Base-by-base conservation (phyloP, 2,797 vertebrate species). In the Acrossocheilus fasciatus region DNA sequence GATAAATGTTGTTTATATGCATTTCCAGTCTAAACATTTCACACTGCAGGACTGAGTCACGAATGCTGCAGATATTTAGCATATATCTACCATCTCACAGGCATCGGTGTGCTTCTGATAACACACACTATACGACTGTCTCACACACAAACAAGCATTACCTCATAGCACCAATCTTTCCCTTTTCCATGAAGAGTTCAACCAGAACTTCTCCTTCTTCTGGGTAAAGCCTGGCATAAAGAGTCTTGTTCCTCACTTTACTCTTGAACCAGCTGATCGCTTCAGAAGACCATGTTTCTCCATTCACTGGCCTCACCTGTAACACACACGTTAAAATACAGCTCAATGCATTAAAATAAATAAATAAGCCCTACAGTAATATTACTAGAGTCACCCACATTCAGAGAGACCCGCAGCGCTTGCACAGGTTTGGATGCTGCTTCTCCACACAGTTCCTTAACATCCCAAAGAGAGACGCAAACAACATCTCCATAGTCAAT, bases 171-270 rank as follows among this genome's bases (percentile, higher is more conserved):
- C 95, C 93, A 0, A 96, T 91, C 86, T 93, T 95, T 69, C 96
- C 96, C 70, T 92, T 96, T 89, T 96, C 95, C 89, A 95, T 88
- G 91, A 96, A 96, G 17, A 96, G 93, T 87, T 95, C 95, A 0
- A 93, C 95, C 59, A 91, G 76, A 85, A 95, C 89, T 9, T 64
- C 78, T 34, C 70, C 66, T n/a, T 77, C 91, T 78, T 92, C 89
- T 34, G 92, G 93, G 90, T 93, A 95, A 77, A 96, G 73, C 88
- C 96, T 91, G 83, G 94, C 94, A 84, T 93, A 95, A 47, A 96
- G 89, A 0, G 64, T 94, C 88, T 93, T 93, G 92, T 91, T 91
- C 83, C 89, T 90, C n/a, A 95, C 94, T 88, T 92, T 94, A 1
- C 90, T 91, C 91, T 88, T 93, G 84, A 96, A 95, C 95, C 95